phyloP scores from a whole-genome alignment of 2,888 invertebrate genomes.

The Xestia c-nigrum region DNA sequence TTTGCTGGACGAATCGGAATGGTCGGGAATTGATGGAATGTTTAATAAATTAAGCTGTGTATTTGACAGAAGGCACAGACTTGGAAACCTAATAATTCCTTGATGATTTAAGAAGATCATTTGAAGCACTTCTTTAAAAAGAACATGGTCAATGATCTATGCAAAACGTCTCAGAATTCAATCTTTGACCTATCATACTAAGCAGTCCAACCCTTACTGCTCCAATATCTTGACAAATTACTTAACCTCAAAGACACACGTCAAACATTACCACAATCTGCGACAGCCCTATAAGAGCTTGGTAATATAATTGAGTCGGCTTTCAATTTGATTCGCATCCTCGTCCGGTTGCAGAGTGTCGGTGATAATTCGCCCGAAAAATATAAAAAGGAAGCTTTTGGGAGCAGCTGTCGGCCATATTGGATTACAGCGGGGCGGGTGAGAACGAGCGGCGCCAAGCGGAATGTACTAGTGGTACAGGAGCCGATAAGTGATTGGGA shows the following conservation, averaged over 20 bases:
- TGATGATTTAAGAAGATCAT: background rate
- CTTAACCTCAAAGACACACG: background rate
- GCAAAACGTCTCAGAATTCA: background rate
- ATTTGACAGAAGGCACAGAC: no score
- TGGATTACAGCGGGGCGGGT: constrained; percentile 82
- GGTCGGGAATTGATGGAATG: background rate
- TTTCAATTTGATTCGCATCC: constrained; percentile 90
- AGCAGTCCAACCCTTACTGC: background rate
- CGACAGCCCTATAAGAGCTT: constrained; percentile 81
- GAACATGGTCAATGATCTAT: background rate
- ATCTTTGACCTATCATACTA: background rate
- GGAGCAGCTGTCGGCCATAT: constrained; percentile 87
- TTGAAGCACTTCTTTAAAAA: background rate
- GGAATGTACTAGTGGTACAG: constrained; percentile 19
- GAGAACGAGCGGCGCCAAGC: constrained; percentile 52
- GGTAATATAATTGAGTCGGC: constrained; percentile 90
- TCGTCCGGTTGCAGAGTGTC: constrained; percentile 86
- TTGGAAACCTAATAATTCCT: background rate
- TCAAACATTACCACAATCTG: constrained; percentile 23
- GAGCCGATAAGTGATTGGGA: constrained; percentile 54
- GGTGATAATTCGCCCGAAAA: constrained; percentile 90
- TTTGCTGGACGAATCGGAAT: constrained; percentile 20
- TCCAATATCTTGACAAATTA: background rate
- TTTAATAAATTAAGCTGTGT: background rate
- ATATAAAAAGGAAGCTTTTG: constrained; percentile 87